These are phyloP conservation scores for Clytia hemisphaerica DNA, from an alignment of 30 jellyfish, hydroid and myxozoan genomes.

Conservation along the genomic window DNA sequence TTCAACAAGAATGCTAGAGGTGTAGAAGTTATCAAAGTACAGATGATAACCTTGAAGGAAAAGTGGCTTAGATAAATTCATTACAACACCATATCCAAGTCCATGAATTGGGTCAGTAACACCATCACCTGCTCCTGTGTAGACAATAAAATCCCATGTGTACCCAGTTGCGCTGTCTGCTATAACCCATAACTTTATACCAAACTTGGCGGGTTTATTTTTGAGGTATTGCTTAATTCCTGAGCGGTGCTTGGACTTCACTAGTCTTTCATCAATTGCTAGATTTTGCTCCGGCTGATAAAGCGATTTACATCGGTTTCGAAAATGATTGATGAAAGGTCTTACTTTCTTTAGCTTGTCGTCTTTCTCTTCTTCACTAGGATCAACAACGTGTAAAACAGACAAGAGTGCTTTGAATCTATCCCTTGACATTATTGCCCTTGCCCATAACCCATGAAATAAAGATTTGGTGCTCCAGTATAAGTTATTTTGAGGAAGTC, in stretches of 20 bases:
- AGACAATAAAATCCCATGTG: slow-evolving; percentile 26
- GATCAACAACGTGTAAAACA: slow-evolving; percentile 27
- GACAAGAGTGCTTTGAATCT: slow-evolving; percentile 22
- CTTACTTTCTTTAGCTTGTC: slow-evolving; percentile 29
- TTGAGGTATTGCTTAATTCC: slow-evolving; percentile 26
- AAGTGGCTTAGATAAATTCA: background rate
- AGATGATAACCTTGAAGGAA: slow-evolving; percentile 24
- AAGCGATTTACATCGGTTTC: slow-evolving; percentile 5
- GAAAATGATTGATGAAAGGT: slow-evolving; percentile 6
- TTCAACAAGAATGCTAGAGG: slow-evolving; percentile 11
- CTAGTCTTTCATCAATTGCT: slow-evolving; percentile 43
- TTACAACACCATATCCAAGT: slow-evolving; percentile 30
- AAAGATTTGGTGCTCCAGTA: slow-evolving; percentile 20
- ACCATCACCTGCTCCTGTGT: slow-evolving; percentile 29
- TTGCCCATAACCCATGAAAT: slow-evolving; percentile 43
- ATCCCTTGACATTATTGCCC: slow-evolving; percentile 12
- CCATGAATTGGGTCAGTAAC: slow-evolving; percentile 8
- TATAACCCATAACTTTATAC: slow-evolving; percentile 34
- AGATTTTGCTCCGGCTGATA: slow-evolving; percentile 20
- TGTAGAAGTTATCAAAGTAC: slow-evolving; percentile 31
- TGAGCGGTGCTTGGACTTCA: slow-evolving; percentile 38
- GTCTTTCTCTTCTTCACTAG: slow-evolving; percentile 15
- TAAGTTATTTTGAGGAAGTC: too few relatives aligned
- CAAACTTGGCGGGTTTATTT: slow-evolving; percentile 39
- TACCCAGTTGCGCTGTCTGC: slow-evolving; percentile 45